These are phyloP conservation scores for Python bivittatus DNA, from an alignment of 2,113 vertebrate genomes.

Conservation along the genomic window DNA sequence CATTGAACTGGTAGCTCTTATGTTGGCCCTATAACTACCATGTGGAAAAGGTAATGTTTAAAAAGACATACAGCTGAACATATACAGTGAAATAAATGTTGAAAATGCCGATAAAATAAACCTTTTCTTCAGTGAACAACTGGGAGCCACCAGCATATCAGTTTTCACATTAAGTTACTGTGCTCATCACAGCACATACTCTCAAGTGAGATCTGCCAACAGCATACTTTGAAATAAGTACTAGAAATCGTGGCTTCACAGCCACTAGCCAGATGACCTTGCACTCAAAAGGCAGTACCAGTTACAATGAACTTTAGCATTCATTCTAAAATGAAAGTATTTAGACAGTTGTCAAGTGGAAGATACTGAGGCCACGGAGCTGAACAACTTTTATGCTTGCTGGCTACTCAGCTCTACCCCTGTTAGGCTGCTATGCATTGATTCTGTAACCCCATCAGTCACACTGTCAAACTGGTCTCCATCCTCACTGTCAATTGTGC, in stretches of 20 bases:
- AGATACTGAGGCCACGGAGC: fast-evolving
- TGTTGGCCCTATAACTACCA: slow-evolving; percentile 74
- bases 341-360: slow-evolving; percentile 48
- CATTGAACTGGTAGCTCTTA: slow-evolving; percentile 74
- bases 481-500: slow-evolving; percentile 80
- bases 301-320: slow-evolving; percentile 55
- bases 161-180: slow-evolving; percentile 71
- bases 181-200: slow-evolving; percentile 66
- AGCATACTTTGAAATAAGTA: slow-evolving; percentile 40
- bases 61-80: slow-evolving; percentile 71
- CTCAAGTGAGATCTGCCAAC: slow-evolving; percentile 51
- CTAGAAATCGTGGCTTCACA: slow-evolving; percentile 24
- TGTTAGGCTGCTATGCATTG: slow-evolving; percentile 76
- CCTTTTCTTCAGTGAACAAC: slow-evolving; percentile 69
- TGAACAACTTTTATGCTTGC: slow-evolving; percentile 67
- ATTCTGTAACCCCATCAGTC: slow-evolving; percentile 75
- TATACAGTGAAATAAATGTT: slow-evolving; percentile 67
- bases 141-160: slow-evolving; percentile 65
- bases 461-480: slow-evolving; percentile 78
- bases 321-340: slow-evolving; percentile 52
- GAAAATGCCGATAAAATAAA: slow-evolving; percentile 70
- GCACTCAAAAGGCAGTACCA: slow-evolving; percentile 64
- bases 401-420: slow-evolving; percentile 84
- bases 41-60: slow-evolving; percentile 71
- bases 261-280: slow-evolving; percentile 40